phyloP scores from a whole-genome alignment of 2,888 invertebrate species.

The Clostera curtula region DNA sequence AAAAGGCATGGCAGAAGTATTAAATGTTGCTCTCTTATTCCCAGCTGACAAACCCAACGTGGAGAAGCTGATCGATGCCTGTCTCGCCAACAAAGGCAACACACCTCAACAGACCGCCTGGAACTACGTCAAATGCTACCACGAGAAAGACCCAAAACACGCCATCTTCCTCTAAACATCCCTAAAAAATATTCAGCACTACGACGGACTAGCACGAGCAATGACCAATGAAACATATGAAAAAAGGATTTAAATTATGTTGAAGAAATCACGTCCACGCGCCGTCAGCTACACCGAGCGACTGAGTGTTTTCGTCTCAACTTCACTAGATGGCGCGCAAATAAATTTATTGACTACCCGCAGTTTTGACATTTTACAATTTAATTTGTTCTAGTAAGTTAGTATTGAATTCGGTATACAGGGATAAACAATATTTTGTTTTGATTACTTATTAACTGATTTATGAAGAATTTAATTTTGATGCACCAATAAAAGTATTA shows the following conservation, averaged over 20 bases:
- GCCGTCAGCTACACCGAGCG: neutral
- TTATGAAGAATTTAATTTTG: conserved; percentile 35
- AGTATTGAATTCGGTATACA: conserved; percentile 15
- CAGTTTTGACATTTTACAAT: neutral
- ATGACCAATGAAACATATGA: neutral
- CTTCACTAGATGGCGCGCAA: neutral
- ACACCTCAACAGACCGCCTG: conserved; percentile 66
- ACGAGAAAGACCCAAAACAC: conserved; percentile 70
- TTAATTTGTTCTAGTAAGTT: conserved; percentile 1
- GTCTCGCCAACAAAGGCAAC: conserved; percentile 63
- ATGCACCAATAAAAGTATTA: conserved; percentile 20
- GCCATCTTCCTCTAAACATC: conserved; percentile 54
- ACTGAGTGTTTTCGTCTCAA: conserved; percentile 3
- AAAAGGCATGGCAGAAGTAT: too few species aligned
- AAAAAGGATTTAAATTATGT: neutral
- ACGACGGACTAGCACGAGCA: too few species aligned
- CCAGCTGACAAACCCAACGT: conserved; percentile 60
- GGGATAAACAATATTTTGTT: conserved; percentile 12
- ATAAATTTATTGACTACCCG: neutral
- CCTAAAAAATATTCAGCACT: too few species aligned
- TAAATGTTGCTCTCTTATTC: conserved; percentile 8
- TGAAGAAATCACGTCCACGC: conserved; percentile 6
- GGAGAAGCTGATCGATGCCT: conserved; percentile 62
- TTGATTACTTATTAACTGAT: conserved; percentile 26
- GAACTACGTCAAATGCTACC: conserved; percentile 72